Evolutionary conservation across 2,797 vertebrate species (phyloP), one percentile per base, ranked within the genome.

Genomic region (Chromobotia macracanthus): DNA sequence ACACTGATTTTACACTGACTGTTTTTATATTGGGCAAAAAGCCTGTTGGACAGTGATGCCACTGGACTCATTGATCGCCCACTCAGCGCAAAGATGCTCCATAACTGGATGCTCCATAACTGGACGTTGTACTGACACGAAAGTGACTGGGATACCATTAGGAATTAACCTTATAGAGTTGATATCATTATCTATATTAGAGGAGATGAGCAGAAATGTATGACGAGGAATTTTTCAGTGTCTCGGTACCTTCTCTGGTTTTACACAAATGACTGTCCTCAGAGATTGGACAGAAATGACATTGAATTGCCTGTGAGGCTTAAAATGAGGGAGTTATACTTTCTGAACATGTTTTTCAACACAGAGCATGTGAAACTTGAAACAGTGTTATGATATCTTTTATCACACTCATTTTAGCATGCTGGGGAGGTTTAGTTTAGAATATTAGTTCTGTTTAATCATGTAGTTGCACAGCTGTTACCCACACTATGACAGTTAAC

Each of bases 1-100:
- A 87, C 97, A 99, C 80, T 99, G 94, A 96, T 61, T 55, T 58
- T 38, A 55, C 58, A n/a, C n/a, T n/a, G n/a, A n/a, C n/a, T n/a
- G n/a, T n/a, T n/a, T n/a, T n/a, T n/a, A n/a, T n/a, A 18, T 10
- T 1, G 50, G 63, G 3, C 5, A n/a, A n/a, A n/a, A n/a, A 58
- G n/a, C 41, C 41, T 19, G 19, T 55, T 55, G 53, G 53, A 55
- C 5, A n/a, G 21, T 21, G 19, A 73, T 25, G 46, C 63, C 31
- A 23, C 15, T 65, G 56, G 16, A 31, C 12, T 21, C 56, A 70
- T 16, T 55, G 3, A 19, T 25, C 38, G 35, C 16, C 19, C 48
- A 1, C 8, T 21, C 53, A 21, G 67, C 18, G 55, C 46, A 44
- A 63, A 55, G 56, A 69, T 66, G 28, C 15, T 2, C 6, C 48